Base-by-base conservation (phyloP, 2,888 invertebrate genomes). In the Caenorhabditis becei region DNA sequence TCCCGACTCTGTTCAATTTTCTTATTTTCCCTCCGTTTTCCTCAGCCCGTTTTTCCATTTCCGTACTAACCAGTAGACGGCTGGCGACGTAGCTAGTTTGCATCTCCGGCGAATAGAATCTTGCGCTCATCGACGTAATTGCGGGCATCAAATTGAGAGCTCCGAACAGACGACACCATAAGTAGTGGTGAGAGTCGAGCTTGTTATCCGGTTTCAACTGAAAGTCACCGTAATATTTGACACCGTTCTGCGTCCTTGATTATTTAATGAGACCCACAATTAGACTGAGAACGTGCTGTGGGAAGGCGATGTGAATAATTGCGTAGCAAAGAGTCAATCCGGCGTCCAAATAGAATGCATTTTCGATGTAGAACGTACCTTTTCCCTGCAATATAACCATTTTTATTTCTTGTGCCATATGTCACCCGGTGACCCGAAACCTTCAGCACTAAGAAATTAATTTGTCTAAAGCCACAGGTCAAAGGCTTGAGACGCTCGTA, bases 101-200 rank as follows among this genome's bases (percentile, higher is more conserved):
- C 28, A 84, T 80, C 8, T 83, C 61, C 16, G 85, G 83, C 0
- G 86, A 65, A 35, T 84, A 86, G 53, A 80, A 82, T 18, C 85
- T 74, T 11, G 88, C 89, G 18, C 80, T 77, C 63, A 88, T 77
- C 3, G 89, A 89, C 8, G 83, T 77, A 41, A 89, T 77, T 10
- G 87, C 88, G 8, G 88, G 84, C 53, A 83, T 67, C 65, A 86
- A 65, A 49, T 72, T 79, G 20, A 84, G 58, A 0, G 72, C 84
- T 23, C 89, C 89, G 61, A 88, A 89, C 41, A 89, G 61, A 14
- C 89, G 87, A 41, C 85, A 87, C 83, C 87, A 89, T 77, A 89
- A 67, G 63, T 85, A 82, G 71, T 89, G 89, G 58, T 88, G 83
- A 11, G 85, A 87, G 67, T 88, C 88, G 56, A 88, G 67, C n/a